phyloP scores from a whole-genome alignment of 2,113 vertebrate genomes.

The Takifugu flavidus region DNA sequence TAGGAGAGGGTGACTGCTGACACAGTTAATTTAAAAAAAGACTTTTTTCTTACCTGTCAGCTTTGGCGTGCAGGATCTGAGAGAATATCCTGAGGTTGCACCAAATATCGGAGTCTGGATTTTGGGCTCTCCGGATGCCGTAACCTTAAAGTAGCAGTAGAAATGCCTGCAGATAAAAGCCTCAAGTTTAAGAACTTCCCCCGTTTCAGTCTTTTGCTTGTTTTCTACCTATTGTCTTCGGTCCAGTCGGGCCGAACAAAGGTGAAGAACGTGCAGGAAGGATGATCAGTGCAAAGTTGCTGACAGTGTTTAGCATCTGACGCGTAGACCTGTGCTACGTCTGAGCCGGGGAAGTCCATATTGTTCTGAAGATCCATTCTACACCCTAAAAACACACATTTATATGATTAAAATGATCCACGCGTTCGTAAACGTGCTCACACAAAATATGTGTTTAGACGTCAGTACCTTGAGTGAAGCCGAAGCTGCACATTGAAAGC shows the following conservation, averaged over 20 bases:
- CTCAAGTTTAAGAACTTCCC: no score
- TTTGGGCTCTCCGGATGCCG: constrained; percentile 17
- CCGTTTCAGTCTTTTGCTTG: no score
- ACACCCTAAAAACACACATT: constrained; percentile 35
- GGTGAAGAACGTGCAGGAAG: constrained; percentile 60
- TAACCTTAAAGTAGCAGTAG: constrained; percentile 61
- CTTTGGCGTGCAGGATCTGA: constrained; percentile 32
- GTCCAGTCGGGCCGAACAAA: constrained; percentile 51
- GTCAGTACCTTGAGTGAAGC: constrained; percentile 42
- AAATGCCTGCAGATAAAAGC: constrained; percentile 39
- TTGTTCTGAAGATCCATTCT: constrained; percentile 10
- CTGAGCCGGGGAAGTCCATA: constrained; percentile 56
- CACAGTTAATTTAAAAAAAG: no score
- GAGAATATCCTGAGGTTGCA: constrained; percentile 63
- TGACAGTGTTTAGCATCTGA: constrained; percentile 60
- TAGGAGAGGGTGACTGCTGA: background rate
- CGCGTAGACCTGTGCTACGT: constrained; percentile 44
- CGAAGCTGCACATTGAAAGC: constrained; percentile 29
- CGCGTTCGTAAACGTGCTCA: no score
- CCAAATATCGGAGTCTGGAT: background rate
- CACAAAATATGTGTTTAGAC: no score
- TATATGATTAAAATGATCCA: background rate
- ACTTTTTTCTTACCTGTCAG: background rate
- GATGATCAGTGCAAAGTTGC: constrained; percentile 60
- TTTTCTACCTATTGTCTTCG: constrained; percentile 39